These are phyloP conservation scores for Tetragonula carbonaria DNA, from an alignment of 2,888 invertebrate genomes.

Conservation along the genomic window DNA sequence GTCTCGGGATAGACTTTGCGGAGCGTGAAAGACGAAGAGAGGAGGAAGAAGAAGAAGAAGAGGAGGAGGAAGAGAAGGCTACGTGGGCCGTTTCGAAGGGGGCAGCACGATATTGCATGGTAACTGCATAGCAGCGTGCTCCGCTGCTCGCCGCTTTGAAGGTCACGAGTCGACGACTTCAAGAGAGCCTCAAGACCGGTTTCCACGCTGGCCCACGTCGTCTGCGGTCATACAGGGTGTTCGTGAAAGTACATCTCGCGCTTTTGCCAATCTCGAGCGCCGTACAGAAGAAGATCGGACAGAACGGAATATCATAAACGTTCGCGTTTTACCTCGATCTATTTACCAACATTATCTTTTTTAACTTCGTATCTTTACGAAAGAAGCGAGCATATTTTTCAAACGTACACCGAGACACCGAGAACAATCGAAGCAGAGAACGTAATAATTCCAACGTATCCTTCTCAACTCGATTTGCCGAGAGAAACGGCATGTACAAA, in stretches of 20 bases:
- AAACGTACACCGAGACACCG: too few species aligned
- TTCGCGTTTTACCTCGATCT: not conserved
- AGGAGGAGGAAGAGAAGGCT: not conserved
- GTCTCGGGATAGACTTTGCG: conserved; percentile 30
- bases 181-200: conserved; percentile 75
- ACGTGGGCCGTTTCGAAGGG: conserved; percentile 60
- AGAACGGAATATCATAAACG: not conserved
- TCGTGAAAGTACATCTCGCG: conserved; percentile 58
- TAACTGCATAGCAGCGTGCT: conserved; percentile 73
- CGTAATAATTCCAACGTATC: too few species aligned
- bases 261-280: conserved; percentile 61
- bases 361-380: not conserved
- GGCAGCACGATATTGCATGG: conserved; percentile 72
- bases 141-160: conserved; percentile 77
- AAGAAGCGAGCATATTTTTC: not conserved
- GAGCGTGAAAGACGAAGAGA: conserved; percentile 36
- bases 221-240: conserved; percentile 69
- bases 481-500: too few species aligned
- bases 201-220: conserved; percentile 68
- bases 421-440: too few species aligned
- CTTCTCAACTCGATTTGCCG: too few species aligned
- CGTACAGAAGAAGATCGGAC: conserved; percentile 54
- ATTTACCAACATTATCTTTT: not conserved
- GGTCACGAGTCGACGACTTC: conserved; percentile 83
- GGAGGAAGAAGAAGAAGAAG: not conserved